phyloP scores from a whole-genome alignment of 2,888 invertebrate genomes.

The Leptinotarsa peninsularis region DNA sequence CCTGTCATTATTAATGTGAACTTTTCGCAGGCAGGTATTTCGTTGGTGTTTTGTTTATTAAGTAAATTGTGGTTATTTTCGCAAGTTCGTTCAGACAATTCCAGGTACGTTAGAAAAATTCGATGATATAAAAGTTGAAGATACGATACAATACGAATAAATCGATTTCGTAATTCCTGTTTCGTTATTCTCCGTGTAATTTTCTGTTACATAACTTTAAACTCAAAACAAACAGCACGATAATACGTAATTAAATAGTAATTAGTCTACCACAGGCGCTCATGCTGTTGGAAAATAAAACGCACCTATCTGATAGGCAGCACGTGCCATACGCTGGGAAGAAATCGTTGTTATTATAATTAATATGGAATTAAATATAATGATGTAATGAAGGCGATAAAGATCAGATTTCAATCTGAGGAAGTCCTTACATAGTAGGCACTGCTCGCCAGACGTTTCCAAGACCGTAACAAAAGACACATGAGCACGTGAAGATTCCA shows the following conservation, averaged over 20 bases:
- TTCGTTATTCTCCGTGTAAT: neutral
- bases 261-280: neutral
- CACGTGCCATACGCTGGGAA: constrained; percentile 13
- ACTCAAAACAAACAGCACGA: neutral
- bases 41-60: too few species aligned
- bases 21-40: too few species aligned
- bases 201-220: neutral
- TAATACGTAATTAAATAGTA: constrained; percentile 10
- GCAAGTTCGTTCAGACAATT: too few species aligned
- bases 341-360: constrained; percentile 2
- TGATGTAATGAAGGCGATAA: constrained; percentile 1
- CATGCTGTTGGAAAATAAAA: constrained; percentile 4
- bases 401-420: constrained; percentile 9
- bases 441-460: neutral
- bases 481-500: neutral
- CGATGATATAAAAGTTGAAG: too few species aligned
- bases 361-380: constrained; percentile 10
- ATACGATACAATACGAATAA: too few species aligned
- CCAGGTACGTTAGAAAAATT: too few species aligned
- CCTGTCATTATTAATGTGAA: too few species aligned
- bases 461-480: neutral
- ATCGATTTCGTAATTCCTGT: too few species aligned
- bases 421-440: neutral
- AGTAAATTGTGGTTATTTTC: too few species aligned
- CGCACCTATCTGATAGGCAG: constrained; percentile 5